Conservation (phyloP, 1,140 invertebrate species). For the Anoplolepis gracilipes region DNA sequence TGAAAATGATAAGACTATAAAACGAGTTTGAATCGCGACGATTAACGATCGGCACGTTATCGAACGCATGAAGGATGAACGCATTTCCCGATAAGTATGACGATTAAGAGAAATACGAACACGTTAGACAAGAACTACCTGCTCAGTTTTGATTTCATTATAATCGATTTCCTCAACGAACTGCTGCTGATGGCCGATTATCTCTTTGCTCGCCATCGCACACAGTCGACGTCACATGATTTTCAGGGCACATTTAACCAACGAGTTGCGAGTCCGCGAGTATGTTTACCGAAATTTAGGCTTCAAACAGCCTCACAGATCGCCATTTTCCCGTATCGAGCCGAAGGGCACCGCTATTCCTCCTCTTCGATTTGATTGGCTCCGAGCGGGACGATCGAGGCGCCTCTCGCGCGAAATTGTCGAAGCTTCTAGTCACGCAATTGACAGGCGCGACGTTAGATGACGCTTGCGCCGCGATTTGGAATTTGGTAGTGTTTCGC, state of each 20-base stretch:
- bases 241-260: slow-evolving; percentile 75
- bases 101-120: neutral
- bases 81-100: too few relatives aligned
- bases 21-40: neutral
- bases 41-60: neutral
- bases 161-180: slow-evolving; percentile 88
- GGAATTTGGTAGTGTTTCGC: too few relatives aligned
- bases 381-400: neutral
- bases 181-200: slow-evolving; percentile 83
- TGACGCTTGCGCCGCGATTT: neutral
- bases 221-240: slow-evolving; percentile 76
- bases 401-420: neutral
- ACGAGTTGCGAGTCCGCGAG: slow-evolving; percentile 15
- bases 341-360: slow-evolving; percentile 1
- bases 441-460: neutral
- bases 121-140: slow-evolving; percentile 81
- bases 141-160: slow-evolving; percentile 86
- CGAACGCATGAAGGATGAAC: neutral
- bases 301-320: slow-evolving; percentile 61
- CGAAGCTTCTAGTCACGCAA: neutral
- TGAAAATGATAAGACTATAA: neutral
- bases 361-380: too few relatives aligned
- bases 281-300: slow-evolving; percentile 70
- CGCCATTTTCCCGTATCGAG: slow-evolving; percentile 62
- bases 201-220: slow-evolving; percentile 85